Conservation (phyloP, 2,797 vertebrate genomes). For the Gymnopithys bicolor region DNA sequence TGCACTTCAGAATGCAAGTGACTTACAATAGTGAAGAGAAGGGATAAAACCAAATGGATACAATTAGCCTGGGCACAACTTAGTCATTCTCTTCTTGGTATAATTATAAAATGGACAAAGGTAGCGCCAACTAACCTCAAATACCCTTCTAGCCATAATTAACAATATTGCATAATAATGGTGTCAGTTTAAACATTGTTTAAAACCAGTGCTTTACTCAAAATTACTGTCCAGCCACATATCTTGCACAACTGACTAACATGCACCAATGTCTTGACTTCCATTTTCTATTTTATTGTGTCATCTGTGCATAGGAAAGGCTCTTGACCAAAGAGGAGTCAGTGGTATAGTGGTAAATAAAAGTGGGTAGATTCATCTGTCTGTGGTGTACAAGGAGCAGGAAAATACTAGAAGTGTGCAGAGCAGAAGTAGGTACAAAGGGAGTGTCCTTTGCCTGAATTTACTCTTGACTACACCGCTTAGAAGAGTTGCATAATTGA, state of each 20-base stretch:
- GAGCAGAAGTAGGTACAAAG: slow-evolving; percentile 11
- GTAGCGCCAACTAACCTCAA: slow-evolving; percentile 60
- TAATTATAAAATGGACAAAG: slow-evolving; percentile 64
- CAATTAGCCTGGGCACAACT: slow-evolving; percentile 55
- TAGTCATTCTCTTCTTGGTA: slow-evolving; percentile 49
- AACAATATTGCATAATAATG: slow-evolving; percentile 62
- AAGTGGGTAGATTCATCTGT: slow-evolving; percentile 32
- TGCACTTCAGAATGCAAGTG: neutral
- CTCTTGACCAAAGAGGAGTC: slow-evolving; percentile 25
- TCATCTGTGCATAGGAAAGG: slow-evolving; percentile 27
- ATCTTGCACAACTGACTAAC: slow-evolving; percentile 41
- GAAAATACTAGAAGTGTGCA: slow-evolving; percentile 9
- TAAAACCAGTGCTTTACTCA: slow-evolving; percentile 38
- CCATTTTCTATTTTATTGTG: slow-evolving; percentile 46
- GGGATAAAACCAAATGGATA: slow-evolving; percentile 51
- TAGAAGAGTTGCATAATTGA: slow-evolving; percentile 65
- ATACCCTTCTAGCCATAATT: slow-evolving; percentile 58
- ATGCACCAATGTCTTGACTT: slow-evolving; percentile 10
- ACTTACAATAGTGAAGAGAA: neutral
- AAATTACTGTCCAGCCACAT: slow-evolving; percentile 39
- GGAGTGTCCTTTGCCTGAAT: slow-evolving; percentile 56
- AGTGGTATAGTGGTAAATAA: slow-evolving; percentile 12
- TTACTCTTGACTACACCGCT: slow-evolving; percentile 52
- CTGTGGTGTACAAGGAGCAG: slow-evolving; percentile 38
- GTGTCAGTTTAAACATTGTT: slow-evolving; percentile 57